Conservation (phyloP, 2,797 vertebrate species). For the Schizopygopsis malacanthus region DNA sequence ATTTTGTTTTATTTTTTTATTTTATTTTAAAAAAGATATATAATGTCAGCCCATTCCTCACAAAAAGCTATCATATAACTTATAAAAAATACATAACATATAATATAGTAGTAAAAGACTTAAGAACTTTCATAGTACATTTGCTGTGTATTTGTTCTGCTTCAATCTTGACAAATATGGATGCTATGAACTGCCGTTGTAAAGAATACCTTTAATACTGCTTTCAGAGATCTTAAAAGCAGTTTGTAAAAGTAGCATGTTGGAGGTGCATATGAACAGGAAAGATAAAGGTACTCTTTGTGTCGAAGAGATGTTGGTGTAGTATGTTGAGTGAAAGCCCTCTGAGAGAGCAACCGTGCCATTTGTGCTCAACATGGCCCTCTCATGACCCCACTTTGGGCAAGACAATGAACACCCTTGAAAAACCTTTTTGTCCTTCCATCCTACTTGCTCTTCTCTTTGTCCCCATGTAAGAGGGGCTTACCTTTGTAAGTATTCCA, state of each 20-base stretch:
- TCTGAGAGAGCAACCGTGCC: conserved; percentile 59
- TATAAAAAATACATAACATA: not conserved
- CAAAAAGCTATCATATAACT: not conserved
- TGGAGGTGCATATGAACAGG: conserved; percentile 64
- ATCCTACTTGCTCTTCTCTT: conserved; percentile 52
- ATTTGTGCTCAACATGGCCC: conserved; percentile 67
- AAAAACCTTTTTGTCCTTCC: conserved; percentile 65
- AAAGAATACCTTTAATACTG: conserved; percentile 31
- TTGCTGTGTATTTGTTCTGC: not conserved
- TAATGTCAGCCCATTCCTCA: not conserved
- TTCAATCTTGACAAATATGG: not conserved
- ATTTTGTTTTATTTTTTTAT: too few species aligned
- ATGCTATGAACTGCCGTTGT: not conserved
- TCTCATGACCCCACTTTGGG: conserved; percentile 75
- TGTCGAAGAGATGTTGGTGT: conserved; percentile 61
- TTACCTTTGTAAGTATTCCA: conserved; percentile 27
- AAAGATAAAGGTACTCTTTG: conserved; percentile 72
- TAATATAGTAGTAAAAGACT: not conserved
- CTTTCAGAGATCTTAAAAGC: conserved; percentile 54
- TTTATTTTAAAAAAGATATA: too few species aligned
- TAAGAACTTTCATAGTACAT: not conserved
- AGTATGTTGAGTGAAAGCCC: conserved; percentile 69
- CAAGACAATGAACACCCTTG: conserved; percentile 73
- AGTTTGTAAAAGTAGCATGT: conserved; percentile 62
- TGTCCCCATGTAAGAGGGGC: conserved; percentile 46